Evolutionary conservation across 2,113 vertebrate genomes (phyloP), one percentile per base, ranked within the genome.

Genomic region (Dunckerocampus dactyliophorus): DNA sequence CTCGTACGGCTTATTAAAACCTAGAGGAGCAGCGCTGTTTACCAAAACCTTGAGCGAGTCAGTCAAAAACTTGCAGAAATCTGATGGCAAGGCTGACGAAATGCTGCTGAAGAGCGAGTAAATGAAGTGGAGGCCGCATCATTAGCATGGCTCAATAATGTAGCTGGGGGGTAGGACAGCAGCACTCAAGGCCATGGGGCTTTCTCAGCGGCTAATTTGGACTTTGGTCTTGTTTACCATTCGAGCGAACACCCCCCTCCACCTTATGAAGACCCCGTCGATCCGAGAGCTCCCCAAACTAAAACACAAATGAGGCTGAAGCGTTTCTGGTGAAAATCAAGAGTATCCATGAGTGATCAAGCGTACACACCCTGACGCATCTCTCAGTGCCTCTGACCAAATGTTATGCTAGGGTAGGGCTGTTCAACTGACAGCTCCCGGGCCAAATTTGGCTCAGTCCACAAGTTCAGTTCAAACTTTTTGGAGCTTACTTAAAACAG

Each of bases 131-230:
- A 81, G 84, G 56, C 70, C 20, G 76, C 62, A 79, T 89, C 87
- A 88, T 90, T 91, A 89, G 88, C 87, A 90, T 88, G 80, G 87
- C 85, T 89, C 87, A 89, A 88, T 88, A 88, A 85, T 88, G 82
- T 89, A 88, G 89, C 90, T 88, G 65, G 85, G 76, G 87, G 90
- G 87, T 82, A 89, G 83, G 86, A 87, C 84, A 71, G 54, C 73
- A 74, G 48, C 73, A 82, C 83, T 85, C 90, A 90, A 89, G 89
- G 89, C 88, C 88, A 81, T 69, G 54, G 54, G 78, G 78, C 81
- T 85, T 82, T 88, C 81, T 75, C 69, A 80, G 81, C 67, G 54
- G 64, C 88, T 90, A 87, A 89, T 90, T 89, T 89, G 82, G 78
- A 75, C 72, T 14, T 71, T 61, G 39, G 39, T 74, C 80, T 77